Base-by-base conservation (phyloP, 2,797 vertebrate species). In the Clarias laeviceps region DNA sequence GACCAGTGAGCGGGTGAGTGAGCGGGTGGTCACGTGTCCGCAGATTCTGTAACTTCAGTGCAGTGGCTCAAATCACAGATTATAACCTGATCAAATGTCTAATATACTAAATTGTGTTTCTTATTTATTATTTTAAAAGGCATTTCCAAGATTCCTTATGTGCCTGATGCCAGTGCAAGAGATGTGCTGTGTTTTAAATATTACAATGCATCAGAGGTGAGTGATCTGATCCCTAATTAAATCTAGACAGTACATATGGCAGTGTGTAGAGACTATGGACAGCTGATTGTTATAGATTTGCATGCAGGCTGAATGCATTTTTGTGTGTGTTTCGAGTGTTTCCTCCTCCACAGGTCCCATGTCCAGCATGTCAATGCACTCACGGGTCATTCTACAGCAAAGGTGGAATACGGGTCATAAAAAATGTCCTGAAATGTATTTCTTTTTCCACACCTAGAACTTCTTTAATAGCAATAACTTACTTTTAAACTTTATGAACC, bases 171-270 rank as follows among this genome's bases (percentile, higher is more conserved):
- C 74, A 89, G 90, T 56, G 77, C 91, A 0, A 82, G 59, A 85
- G 91, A 93, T 27, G 91, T 94, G 66, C 45, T 94, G 92, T 93
- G 92, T 85, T 94, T 94, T 84, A 94, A 91, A 87, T 90, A 94
- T 76, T 94, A 95, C 85, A 89, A 90, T 80, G 91, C 94, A 82
- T 15, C 80, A 82, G 79, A 85, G 86, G 90, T 29, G 92, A 94
- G 83, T 69, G 54, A 77, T 22, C 54, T 56, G 73, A 56, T 27
- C n/a, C 32, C 54, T 34, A 70, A 22, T 9, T 12, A 40, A 22
- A 40, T 72, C 69, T 15, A 73, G 40, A 54, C 2, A 15, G 14
- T 73, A 22, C 20, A 32, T 57, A 20, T 32, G 32, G 27, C 17
- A 76, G 2, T 20, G 74, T 59, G 29, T 34, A 24, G 22, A 34